These are phyloP conservation scores for Leucoma salicis DNA, from an alignment of 2,888 invertebrate species.

Conservation along the genomic window DNA sequence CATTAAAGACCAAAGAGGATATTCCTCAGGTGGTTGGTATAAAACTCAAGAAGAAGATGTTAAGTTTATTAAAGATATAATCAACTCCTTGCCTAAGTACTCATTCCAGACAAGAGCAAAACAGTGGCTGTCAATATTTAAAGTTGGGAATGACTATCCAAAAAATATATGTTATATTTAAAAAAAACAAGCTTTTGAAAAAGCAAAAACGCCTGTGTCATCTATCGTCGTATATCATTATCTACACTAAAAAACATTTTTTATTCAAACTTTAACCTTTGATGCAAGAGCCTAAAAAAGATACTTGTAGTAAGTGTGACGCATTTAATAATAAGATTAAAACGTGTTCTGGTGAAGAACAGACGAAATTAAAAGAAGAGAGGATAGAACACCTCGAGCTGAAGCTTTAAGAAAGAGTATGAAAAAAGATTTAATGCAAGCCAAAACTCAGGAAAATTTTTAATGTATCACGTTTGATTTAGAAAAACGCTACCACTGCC, in stretches of 20 bases:
- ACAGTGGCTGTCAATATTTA: conserved; percentile 11
- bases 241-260: conserved; percentile 9
- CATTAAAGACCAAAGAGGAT: conserved; percentile 8
- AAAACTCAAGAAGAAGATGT: conserved; percentile 10
- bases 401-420: background rate
- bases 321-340: background rate
- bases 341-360: background rate
- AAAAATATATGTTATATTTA: conserved; percentile 19
- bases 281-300: background rate
- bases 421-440: too few species aligned
- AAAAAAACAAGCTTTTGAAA: conserved; percentile 4
- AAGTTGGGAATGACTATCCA: conserved; percentile 19
- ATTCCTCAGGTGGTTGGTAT: conserved; percentile 7
- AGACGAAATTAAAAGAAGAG: background rate
- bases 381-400: conserved; percentile 3
- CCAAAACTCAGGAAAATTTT: too few species aligned
- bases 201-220: conserved; percentile 5
- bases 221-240: too few species aligned
- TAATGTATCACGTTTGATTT: conserved; percentile 8
- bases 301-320: conserved; percentile 1
- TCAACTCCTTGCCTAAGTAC: conserved; percentile 9
- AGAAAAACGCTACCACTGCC: conserved; percentile 13
- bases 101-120: conserved; percentile 11
- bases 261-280: conserved; percentile 5
- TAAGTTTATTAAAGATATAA: conserved; percentile 6